Conservation (phyloP, 2,797 vertebrate genomes). For the Chromobotia macracanthus region DNA sequence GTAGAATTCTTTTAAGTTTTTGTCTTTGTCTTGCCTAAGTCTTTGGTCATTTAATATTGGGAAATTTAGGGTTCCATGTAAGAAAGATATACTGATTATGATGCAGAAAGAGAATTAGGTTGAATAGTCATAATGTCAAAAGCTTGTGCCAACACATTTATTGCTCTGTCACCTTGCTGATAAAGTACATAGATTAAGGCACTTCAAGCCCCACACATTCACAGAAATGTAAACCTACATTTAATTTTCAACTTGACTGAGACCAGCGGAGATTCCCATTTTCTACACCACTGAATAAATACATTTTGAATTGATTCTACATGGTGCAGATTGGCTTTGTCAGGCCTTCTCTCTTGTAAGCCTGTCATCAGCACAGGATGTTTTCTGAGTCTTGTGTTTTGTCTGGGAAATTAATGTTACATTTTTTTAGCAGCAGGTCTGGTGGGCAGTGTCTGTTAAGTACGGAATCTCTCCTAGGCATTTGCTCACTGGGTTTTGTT, state of each 20-base stretch:
- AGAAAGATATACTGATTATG: too few relatives aligned
- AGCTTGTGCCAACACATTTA: not conserved
- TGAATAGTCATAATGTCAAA: too few relatives aligned
- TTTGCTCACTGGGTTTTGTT: constrained; percentile 48
- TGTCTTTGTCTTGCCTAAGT: too few relatives aligned
- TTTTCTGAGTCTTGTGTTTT: constrained; percentile 18
- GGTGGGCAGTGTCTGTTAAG: not conserved
- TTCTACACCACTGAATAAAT: constrained; percentile 74
- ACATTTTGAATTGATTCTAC: constrained; percentile 59
- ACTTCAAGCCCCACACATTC: not conserved
- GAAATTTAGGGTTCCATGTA: too few relatives aligned
- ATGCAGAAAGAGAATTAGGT: too few relatives aligned
- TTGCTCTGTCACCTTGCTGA: not conserved
- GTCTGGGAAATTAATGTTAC: constrained; percentile 11
- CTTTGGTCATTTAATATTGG: too few relatives aligned
- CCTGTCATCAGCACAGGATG: too few relatives aligned
- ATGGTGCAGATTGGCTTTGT: constrained; percentile 61
- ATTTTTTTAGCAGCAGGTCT: constrained; percentile 30
- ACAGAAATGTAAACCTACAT: not conserved
- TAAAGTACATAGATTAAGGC: not conserved
- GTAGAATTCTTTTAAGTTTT: too few relatives aligned
- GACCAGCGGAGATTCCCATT: constrained; percentile 65
- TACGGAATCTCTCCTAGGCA: constrained; percentile 10
- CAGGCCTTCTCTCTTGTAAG: constrained; percentile 57
- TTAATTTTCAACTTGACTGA: constrained; percentile 67